Conservation (phyloP, 2,888 invertebrate species). For the Onchidella celtica region DNA sequence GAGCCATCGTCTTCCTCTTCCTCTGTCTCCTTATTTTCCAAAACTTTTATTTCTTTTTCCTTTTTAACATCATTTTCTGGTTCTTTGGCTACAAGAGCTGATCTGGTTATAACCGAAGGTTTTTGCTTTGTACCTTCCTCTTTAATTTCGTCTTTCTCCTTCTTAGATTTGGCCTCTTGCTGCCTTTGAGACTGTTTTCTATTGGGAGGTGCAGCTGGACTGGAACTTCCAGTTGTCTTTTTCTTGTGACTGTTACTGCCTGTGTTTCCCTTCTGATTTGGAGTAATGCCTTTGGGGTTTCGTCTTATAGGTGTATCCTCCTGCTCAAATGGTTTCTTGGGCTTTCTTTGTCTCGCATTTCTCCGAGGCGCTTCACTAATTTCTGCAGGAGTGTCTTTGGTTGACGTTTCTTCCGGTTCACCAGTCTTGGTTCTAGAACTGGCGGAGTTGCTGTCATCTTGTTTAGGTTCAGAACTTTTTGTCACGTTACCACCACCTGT, state of each 20-base stretch:
- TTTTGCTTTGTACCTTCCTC: background rate
- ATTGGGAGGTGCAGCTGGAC: background rate
- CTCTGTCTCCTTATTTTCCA: background rate
- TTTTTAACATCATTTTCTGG: background rate
- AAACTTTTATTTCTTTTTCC: background rate
- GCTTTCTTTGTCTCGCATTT: constrained; percentile 42
- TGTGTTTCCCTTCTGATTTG: background rate
- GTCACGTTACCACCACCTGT: background rate
- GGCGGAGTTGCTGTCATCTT: background rate
- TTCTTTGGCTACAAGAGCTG: background rate
- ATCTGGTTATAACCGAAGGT: background rate
- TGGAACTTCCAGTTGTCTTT: background rate
- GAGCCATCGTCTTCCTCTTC: no score
- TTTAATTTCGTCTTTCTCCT: background rate
- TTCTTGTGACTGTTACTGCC: background rate
- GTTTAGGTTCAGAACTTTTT: background rate
- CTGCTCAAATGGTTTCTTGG: constrained; percentile 46
- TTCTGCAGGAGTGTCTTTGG: background rate
- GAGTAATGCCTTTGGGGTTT: background rate
- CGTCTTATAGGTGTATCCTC: constrained; percentile 26
- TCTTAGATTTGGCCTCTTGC: background rate
- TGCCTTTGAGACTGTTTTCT: background rate
- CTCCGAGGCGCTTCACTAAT: constrained; percentile 18
- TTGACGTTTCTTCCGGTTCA: background rate
- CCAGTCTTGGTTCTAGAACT: background rate